Evolutionary conservation across 2,113 vertebrate species (phyloP).

Genomic region (Dolichallabes microphthalmus): DNA sequence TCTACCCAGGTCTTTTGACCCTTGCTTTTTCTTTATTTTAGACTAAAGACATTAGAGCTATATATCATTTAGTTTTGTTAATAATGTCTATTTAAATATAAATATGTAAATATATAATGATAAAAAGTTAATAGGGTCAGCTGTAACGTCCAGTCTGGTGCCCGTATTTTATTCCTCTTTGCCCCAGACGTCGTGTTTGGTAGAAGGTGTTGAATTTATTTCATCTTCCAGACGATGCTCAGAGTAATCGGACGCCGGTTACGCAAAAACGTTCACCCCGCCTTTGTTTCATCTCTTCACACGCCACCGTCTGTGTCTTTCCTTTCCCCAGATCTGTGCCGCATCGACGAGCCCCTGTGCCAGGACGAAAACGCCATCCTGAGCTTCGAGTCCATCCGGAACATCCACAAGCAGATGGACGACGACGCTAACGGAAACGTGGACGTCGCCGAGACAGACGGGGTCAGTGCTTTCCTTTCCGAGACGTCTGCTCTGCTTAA

Average conservation of each 20-base stretch:
- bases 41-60: too few relatives aligned
- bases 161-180: not conserved
- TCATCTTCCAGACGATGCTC: not conserved
- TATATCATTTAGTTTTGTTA: too few relatives aligned
- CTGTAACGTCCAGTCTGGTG: not conserved
- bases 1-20: too few relatives aligned
- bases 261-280: not conserved
- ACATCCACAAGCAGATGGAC: slow-evolving; percentile 97
- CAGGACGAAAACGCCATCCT: slow-evolving; percentile 83
- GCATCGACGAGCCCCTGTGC: slow-evolving; percentile 84
- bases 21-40: too few relatives aligned
- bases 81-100: too few relatives aligned
- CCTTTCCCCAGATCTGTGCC: slow-evolving; percentile 83
- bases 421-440: slow-evolving; percentile 96
- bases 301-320: not conserved
- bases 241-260: not conserved
- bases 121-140: too few relatives aligned
- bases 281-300: slow-evolving; percentile 1
- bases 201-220: not conserved
- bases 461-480: slow-evolving; percentile 71
- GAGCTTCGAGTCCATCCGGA: slow-evolving; percentile 90
- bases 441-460: slow-evolving; percentile 90
- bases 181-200: not conserved
- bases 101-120: too few relatives aligned
- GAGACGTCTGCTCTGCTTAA: not conserved